Evolutionary conservation across 2,113 vertebrate genomes (phyloP).

Genomic region (Carlito syrichta): DNA sequence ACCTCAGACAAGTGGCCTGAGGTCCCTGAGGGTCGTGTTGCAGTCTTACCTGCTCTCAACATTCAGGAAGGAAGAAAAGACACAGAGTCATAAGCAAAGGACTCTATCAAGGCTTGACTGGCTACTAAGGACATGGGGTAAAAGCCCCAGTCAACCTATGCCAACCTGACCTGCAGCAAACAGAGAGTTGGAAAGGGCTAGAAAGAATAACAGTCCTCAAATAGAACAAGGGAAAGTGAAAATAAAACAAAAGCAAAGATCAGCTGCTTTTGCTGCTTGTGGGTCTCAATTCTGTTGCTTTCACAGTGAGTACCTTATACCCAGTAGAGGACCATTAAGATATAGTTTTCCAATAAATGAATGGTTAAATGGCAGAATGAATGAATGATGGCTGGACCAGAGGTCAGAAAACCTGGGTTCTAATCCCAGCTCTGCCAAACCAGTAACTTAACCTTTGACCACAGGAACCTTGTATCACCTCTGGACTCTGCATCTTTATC

Average conservation of each 20-base stretch:
- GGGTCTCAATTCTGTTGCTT: background rate
- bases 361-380: background rate
- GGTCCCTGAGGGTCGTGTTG: background rate
- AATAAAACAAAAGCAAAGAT: background rate
- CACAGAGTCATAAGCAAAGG: background rate
- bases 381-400: background rate
- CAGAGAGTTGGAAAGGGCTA: background rate
- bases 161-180: background rate
- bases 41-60: background rate
- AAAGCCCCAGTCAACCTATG: background rate
- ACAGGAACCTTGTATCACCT: background rate
- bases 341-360: background rate
- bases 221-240: background rate
- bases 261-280: background rate
- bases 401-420: background rate
- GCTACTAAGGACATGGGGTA: fast-evolving
- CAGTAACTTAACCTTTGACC: background rate
- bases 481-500: background rate
- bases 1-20: background rate
- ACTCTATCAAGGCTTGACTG: background rate
- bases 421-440: background rate
- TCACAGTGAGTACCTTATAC: background rate
- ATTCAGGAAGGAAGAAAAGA: background rate
- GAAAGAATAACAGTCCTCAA: background rate
- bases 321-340: background rate